Evolutionary conservation across 2,797 vertebrate species (phyloP).

Genomic region (Petrocephalus schoutedeni): DNA sequence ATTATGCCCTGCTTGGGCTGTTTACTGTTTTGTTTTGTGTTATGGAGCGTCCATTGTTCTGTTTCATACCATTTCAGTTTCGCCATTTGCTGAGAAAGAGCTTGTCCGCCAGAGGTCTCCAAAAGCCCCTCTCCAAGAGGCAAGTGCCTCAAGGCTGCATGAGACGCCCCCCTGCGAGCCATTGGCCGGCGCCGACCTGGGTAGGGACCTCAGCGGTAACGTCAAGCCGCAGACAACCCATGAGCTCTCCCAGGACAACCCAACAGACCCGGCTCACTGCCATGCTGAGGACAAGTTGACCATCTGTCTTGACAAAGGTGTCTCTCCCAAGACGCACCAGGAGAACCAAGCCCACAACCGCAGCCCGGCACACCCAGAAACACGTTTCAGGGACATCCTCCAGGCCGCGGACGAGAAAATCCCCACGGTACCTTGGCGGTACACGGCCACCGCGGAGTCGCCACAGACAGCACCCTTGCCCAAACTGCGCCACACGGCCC

Average conservation of each 20-base stretch:
- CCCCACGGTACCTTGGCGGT: constrained; percentile 37
- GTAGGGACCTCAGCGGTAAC: constrained; percentile 41
- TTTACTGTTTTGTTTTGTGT: background rate
- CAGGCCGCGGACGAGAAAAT: constrained; percentile 47
- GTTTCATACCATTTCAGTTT: constrained; percentile 53
- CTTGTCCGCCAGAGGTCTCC: constrained; percentile 55
- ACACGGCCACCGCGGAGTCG: constrained; percentile 44
- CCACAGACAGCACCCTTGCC: constrained; percentile 51
- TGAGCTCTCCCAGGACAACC: constrained; percentile 47
- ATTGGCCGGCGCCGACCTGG: constrained; percentile 47
- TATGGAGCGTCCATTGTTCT: background rate
- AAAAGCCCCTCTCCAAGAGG: constrained; percentile 50
- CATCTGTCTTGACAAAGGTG: constrained; percentile 51
- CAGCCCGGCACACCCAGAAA: constrained; percentile 35
- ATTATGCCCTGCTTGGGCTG: background rate
- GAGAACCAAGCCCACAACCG: constrained; percentile 45
- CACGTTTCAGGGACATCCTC: constrained; percentile 50
- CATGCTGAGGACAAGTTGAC: constrained; percentile 42
- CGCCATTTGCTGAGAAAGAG: constrained; percentile 63
- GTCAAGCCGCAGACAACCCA: constrained; percentile 40
- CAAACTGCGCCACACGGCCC: constrained; percentile 51
- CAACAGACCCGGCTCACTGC: constrained; percentile 41
- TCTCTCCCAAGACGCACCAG: constrained; percentile 53
- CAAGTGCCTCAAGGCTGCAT: constrained; percentile 45
- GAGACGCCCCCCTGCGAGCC: constrained; percentile 59